These are phyloP conservation scores for Manis crassicaudata DNA, from an alignment of 2,797 vertebrate species.

Conservation along the genomic window DNA sequence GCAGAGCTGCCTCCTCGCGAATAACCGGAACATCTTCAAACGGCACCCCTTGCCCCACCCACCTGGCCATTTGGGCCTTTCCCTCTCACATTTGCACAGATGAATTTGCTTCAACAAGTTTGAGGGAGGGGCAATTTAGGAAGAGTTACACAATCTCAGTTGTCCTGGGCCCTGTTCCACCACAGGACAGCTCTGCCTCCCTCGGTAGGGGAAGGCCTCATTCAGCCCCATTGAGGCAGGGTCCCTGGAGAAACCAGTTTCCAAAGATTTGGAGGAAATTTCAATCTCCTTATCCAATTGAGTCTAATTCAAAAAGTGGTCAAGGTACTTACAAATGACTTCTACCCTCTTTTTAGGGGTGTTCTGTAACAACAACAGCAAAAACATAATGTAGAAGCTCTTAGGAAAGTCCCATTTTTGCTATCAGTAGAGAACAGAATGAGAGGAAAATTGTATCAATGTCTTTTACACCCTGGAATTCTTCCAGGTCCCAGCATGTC, in stretches of 20 bases:
- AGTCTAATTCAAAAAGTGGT: slow-evolving; percentile 12
- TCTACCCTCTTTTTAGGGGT: neutral
- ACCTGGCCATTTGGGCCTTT: neutral
- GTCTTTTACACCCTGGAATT: neutral
- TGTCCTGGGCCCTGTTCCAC: neutral
- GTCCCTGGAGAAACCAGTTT: neutral
- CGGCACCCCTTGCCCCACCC: accelerated
- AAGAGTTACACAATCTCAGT: neutral
- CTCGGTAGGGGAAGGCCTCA: neutral
- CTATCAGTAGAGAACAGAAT: neutral
- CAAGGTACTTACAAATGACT: neutral
- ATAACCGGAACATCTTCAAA: neutral
- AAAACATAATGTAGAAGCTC: neutral
- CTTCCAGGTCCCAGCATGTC: neutral
- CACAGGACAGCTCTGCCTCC: neutral
- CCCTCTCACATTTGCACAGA: neutral
- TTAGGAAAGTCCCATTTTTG: neutral
- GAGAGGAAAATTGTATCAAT: neutral
- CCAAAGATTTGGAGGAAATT: neutral
- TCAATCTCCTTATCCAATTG: neutral
- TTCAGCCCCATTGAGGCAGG: neutral
- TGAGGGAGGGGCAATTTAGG: neutral
- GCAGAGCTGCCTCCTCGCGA: neutral
- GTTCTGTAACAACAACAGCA: neutral
- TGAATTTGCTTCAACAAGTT: neutral